Evolutionary conservation across 2,888 invertebrate species (phyloP), one percentile per base, ranked within the genome.

Genomic region (Hybos culiciformis): DNA sequence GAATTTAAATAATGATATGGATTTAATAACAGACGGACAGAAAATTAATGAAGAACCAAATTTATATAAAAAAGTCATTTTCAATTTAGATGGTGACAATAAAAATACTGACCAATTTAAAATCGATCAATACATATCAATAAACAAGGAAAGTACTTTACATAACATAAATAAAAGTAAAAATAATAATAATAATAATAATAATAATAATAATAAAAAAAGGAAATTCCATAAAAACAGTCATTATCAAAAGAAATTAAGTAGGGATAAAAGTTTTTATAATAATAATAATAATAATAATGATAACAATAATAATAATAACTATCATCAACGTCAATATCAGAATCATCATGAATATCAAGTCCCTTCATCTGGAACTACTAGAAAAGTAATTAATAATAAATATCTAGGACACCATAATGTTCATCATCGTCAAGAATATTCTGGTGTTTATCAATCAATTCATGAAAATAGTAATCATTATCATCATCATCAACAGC

Each of bases 321-420:
- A 29, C 12, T n/a, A 29, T 12, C 29, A 5, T 29, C 29, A 12
- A 12, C n/a, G 29, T n/a, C 12, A 29, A 29, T n/a, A 29, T 12
- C 29, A 29, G n/a, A 29, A 29, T 20, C 41, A 49, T 40, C 33
- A 41, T 7, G 41, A 42, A n/a, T 41, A 31, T 29, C 41, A 43
- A 12, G 39, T 44, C 19, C 44, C 44, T 66, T 63, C 46, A 36
- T 47, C 8, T 56, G 59, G 39, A 37, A 53, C 7, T 58, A 58
- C 46, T 48, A 50, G 14, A 65, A 67, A 41, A 64, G 63, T 31
- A 59, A 55, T 7, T 66, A 62, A 50, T 66, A 63, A 48, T 68
- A 45, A 46, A 50, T 44, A 43, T 24, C 14, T 39, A 42, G 39
- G 18, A 14, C 29, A 42, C 15, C 33, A 32, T 32, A 32, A 45